Evolutionary conservation across 2,797 vertebrate genomes (phyloP).

Genomic region (Gadopsis marmoratus): DNA sequence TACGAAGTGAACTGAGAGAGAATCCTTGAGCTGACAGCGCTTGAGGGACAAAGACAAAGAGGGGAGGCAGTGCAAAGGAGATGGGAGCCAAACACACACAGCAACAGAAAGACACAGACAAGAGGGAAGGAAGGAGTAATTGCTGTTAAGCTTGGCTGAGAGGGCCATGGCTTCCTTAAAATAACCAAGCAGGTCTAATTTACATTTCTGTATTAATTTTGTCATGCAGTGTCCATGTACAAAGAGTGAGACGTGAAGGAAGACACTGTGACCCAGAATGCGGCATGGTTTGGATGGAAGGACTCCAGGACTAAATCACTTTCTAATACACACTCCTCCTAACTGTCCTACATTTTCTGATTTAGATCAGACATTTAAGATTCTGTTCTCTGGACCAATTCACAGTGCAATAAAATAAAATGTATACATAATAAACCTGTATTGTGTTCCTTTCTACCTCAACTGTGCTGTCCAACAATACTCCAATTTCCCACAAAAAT

Average conservation of each 20-base stretch:
- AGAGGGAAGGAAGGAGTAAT: conserved; percentile 1
- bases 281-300: conserved; percentile 44
- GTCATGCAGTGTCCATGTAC: not conserved
- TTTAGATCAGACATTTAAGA: conserved; percentile 26
- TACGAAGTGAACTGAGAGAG: conserved; percentile 77
- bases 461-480: not conserved
- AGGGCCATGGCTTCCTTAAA: not conserved
- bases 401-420: conserved; percentile 1
- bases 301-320: conserved; percentile 21
- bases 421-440: not conserved
- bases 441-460: not conserved
- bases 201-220: not conserved
- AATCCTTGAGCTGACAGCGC: conserved; percentile 60
- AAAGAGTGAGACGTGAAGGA: conserved; percentile 22
- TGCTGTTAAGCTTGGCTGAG: not conserved
- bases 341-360: conserved; percentile 57
- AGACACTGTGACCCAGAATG: conserved; percentile 52
- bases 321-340: conserved; percentile 32
- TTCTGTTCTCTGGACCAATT: conserved; percentile 6
- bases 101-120: conserved; percentile 16
- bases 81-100: conserved; percentile 30
- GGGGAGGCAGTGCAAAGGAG: conserved; percentile 21
- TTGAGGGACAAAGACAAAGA: conserved; percentile 46
- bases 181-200: not conserved
- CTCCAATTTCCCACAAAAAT: not conserved